Conservation (phyloP, 53 echinoderm and acorn worm species). For the Echinometra lucunter region DNA sequence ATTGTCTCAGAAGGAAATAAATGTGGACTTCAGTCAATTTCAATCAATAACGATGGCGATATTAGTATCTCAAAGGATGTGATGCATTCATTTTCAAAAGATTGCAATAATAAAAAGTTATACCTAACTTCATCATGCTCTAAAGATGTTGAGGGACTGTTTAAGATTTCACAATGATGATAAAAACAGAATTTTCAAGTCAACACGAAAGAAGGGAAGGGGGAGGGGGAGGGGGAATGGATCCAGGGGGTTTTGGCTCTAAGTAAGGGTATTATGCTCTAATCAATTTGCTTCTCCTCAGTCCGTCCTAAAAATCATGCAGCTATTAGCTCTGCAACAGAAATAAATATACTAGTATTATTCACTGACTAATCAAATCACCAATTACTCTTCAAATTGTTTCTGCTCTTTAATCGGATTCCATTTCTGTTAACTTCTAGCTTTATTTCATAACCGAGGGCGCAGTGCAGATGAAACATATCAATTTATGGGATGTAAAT, state of each 20-base stretch:
- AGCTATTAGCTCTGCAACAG: neutral
- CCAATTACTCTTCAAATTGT: neutral
- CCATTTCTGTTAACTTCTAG: neutral
- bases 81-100: too few relatives aligned
- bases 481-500: neutral
- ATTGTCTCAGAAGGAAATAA: too few relatives aligned
- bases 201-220: neutral
- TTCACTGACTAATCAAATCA: neutral
- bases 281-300: neutral
- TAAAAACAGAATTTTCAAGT: neutral
- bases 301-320: neutral
- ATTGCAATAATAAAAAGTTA: too few relatives aligned
- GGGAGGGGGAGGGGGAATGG: neutral
- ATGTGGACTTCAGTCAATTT: too few relatives aligned
- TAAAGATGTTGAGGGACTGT: neutral
- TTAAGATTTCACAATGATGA: neutral
- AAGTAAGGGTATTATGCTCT: neutral
- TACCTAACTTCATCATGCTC: too few relatives aligned
- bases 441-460: neutral
- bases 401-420: neutral
- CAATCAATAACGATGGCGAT: too few relatives aligned
- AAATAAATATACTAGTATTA: neutral
- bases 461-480: neutral
- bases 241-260: neutral
- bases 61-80: too few relatives aligned